A percentile compares a stretch with the other conserved stretches of the same genome.
phyloP scores from a whole-genome alignment of 2,888 invertebrate species.

The Mermis nigrescens region DNA sequence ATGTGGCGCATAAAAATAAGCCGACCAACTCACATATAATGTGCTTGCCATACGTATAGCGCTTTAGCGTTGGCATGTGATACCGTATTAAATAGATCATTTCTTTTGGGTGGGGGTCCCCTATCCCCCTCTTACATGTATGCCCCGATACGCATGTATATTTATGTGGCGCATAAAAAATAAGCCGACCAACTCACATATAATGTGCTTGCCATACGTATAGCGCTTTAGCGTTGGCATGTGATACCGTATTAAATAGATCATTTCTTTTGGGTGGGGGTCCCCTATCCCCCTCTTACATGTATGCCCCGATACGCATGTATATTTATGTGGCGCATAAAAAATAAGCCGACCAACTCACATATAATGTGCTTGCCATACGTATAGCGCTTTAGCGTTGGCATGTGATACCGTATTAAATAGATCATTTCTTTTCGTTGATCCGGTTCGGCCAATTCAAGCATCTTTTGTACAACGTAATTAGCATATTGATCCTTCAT shows the following conservation, averaged over 20 bases:
- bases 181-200: no score
- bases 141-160: no score
- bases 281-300: no score
- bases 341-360: no score
- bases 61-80: conserved; percentile 80
- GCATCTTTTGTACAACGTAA: conserved; percentile 99
- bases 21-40: conserved; percentile 29
- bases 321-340: no score
- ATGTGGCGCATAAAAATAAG: no score
- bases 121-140: no score
- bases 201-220: conserved; percentile 49
- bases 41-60: conserved; percentile 63
- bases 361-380: conserved; percentile 42
- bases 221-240: conserved; percentile 86
- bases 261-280: conserved; percentile 91
- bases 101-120: no score
- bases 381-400: conserved; percentile 87
- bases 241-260: conserved; percentile 90
- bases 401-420: conserved; percentile 92
- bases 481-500: conserved; percentile 99
- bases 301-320: no score
- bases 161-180: no score
- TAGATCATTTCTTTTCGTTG: conserved; percentile 88
- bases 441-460: conserved; percentile 91
- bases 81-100: conserved; percentile 91